Percentiles rank a stretch among this genome's conserved stretches.
phyloP scores from a whole-genome alignment of 2,888 invertebrate species.

The Diplazon laetatorius region DNA sequence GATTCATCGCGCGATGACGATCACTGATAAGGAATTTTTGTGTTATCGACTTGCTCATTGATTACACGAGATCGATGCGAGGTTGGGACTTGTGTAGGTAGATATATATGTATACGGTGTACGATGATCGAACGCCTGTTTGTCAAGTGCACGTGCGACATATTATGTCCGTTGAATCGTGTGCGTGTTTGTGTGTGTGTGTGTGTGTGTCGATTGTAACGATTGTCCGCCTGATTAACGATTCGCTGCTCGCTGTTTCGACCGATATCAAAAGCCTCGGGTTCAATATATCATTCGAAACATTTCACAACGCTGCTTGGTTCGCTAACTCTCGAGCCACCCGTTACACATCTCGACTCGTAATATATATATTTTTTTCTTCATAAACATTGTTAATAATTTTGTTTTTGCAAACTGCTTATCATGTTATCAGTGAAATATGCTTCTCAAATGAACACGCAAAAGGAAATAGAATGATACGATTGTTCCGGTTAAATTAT shows the following conservation, averaged over 20 bases:
- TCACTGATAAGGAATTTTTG: conserved; percentile 38
- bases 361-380: background rate
- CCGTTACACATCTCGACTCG: background rate
- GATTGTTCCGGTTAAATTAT: too few relatives aligned
- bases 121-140: conserved; percentile 50
- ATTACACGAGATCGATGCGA: background rate
- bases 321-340: background rate
- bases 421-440: too few relatives aligned
- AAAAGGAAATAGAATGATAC: too few relatives aligned
- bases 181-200: conserved; percentile 45
- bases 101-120: background rate
- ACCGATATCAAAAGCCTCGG: background rate
- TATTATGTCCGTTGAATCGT: conserved; percentile 38
- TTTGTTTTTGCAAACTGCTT: too few relatives aligned
- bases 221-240: conserved; percentile 59
- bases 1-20: conserved; percentile 7
- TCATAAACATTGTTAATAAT: too few relatives aligned
- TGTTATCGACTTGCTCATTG: conserved; percentile 5
- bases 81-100: background rate
- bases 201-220: conserved; percentile 51
- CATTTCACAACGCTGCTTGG: background rate
- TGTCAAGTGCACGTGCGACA: conserved; percentile 41
- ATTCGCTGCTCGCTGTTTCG: conserved; percentile 31
- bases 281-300: conserved; percentile 18
- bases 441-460: too few relatives aligned